Evolutionary conservation across 2,113 vertebrate genomes (phyloP).

Genomic region (Grammomys dolichurus): DNA sequence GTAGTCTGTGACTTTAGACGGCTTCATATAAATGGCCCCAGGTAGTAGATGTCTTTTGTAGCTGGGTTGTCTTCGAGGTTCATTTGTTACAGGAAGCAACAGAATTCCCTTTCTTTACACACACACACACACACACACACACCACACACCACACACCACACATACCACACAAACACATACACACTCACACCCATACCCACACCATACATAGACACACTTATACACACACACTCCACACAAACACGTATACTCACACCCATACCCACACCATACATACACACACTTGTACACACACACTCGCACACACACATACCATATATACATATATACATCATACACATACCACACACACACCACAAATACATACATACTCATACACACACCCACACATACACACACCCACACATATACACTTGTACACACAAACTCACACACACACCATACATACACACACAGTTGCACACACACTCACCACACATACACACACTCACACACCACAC

Average conservation of each 20-base stretch:
- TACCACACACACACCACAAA: background rate
- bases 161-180: background rate
- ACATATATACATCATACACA: too few relatives aligned
- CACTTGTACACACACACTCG: background rate
- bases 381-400: too few relatives aligned
- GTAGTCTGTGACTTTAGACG: background rate
- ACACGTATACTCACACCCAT: background rate
- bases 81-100: background rate
- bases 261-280: too few relatives aligned
- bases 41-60: background rate
- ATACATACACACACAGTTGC: too few relatives aligned
- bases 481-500: too few relatives aligned
- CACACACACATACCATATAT: background rate
- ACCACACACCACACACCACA: background rate
- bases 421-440: background rate
- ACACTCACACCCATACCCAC: too few relatives aligned
- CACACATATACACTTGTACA: background rate
- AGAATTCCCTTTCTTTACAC: background rate
- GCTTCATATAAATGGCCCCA: background rate
- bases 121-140: background rate
- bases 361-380: too few relatives aligned
- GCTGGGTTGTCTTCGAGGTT: constrained; percentile 6
- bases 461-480: background rate
- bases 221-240: too few relatives aligned
- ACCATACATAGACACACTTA: background rate